Percentiles rank a stretch among this genome's conserved stretches.
Conservation (phyloP, 1,140 invertebrate genomes). For the Schlechtendalia chinensis region DNA sequence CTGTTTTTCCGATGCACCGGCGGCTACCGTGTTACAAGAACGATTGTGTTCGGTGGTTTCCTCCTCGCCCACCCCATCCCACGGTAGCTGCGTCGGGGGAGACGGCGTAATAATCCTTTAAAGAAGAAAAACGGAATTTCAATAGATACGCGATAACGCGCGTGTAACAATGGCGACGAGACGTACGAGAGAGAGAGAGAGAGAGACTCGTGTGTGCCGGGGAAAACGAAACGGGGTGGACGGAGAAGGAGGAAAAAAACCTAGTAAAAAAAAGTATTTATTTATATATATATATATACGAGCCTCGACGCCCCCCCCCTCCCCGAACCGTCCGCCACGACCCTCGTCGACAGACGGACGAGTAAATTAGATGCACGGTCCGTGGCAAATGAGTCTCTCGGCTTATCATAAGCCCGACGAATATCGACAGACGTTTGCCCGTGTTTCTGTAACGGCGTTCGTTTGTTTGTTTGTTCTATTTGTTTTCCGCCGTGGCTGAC, state of each 20-base stretch:
- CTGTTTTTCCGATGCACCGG: constrained; percentile 31
- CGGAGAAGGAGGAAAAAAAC: not conserved
- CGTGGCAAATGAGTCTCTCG: constrained; percentile 14
- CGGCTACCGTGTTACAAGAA: constrained; percentile 43
- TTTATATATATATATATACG: constrained; percentile 12
- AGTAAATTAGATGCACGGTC: constrained; percentile 47
- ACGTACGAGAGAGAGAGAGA: too few relatives aligned
- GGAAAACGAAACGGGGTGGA: not conserved
- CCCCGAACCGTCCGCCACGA: not conserved
- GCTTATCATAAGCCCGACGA: too few relatives aligned
- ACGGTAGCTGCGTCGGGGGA: not conserved
- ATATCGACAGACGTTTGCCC: too few relatives aligned
- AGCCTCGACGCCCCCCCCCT: too few relatives aligned
- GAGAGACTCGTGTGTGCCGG: constrained; percentile 17
- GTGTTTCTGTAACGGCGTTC: too few relatives aligned
- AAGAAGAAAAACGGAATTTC: constrained; percentile 1
- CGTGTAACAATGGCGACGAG: constrained; percentile 33
- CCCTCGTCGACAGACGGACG: constrained; percentile 31
- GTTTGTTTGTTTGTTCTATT: too few relatives aligned
- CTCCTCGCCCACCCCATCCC: too few relatives aligned
- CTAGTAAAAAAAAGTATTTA: constrained; percentile 13
- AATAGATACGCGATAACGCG: constrained; percentile 39
- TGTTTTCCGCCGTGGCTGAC: too few relatives aligned
- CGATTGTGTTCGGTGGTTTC: constrained; percentile 16
- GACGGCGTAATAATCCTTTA: constrained; percentile 31